Percentiles rank a stretch among this genome's conserved stretches.
These are phyloP conservation scores for Darevskia nairensis DNA, from an alignment of 2,797 vertebrate species.

Conservation along the genomic window DNA sequence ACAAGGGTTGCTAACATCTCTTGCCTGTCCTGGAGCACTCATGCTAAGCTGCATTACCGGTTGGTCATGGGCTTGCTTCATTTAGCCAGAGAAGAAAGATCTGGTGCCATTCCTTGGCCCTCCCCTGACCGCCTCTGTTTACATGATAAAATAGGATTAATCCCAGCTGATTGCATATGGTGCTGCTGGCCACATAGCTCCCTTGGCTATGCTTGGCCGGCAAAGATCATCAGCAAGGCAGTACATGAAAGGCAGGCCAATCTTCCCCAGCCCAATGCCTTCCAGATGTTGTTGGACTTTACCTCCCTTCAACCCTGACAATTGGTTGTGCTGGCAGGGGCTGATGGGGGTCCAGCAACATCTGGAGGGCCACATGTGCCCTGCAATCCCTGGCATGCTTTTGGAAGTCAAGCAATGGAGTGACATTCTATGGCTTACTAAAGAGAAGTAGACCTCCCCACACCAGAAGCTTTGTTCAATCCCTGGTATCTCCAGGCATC, in stretches of 20 bases:
- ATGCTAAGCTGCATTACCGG: constrained; percentile 40
- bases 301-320: too few relatives aligned
- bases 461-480: too few relatives aligned
- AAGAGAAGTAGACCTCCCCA: too few relatives aligned
- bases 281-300: not conserved
- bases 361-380: too few relatives aligned
- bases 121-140: not conserved
- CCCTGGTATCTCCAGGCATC: too few relatives aligned
- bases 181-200: not conserved
- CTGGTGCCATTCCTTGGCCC: constrained; percentile 49
- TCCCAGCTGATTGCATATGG: not conserved
- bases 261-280: not conserved
- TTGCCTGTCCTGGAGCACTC: constrained; percentile 44
- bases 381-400: too few relatives aligned
- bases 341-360: too few relatives aligned
- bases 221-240: too few relatives aligned
- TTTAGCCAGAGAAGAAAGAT: constrained; percentile 59
- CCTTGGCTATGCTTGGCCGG: not conserved
- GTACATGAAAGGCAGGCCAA: not conserved
- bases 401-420: too few relatives aligned
- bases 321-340: too few relatives aligned
- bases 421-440: too few relatives aligned
- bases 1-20: constrained; percentile 28
- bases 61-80: constrained; percentile 60
- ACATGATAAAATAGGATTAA: not conserved